Evolutionary conservation across 2,888 invertebrate genomes (phyloP).

Genomic region (Alloplasta piceator): DNA sequence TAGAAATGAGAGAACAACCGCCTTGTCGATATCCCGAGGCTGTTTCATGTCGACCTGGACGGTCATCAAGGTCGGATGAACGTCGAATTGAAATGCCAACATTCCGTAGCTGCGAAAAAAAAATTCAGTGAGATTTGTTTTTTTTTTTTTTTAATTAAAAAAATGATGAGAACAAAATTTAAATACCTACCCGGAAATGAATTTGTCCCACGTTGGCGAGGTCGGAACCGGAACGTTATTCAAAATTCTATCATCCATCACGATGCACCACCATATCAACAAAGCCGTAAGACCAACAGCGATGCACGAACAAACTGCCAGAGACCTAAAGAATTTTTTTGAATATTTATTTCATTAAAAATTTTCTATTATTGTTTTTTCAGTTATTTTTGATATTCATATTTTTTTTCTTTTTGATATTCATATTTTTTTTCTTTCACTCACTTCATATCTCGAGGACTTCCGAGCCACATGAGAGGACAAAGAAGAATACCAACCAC

Average conservation of each 20-base stretch:
- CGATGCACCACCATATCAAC: conserved; percentile 88
- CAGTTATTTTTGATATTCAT: conserved; percentile 22
- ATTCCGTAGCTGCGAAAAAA: conserved; percentile 80
- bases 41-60: conserved; percentile 96
- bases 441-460: conserved; percentile 97
- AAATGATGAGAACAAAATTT: background rate
- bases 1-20: conserved; percentile 89
- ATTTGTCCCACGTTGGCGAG: conserved; percentile 81
- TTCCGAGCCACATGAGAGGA: conserved; percentile 94
- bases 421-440: conserved; percentile 66
- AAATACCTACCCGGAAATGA: conserved; percentile 81
- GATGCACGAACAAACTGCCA: conserved; percentile 87
- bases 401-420: conserved; percentile 41
- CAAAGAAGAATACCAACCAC: conserved; percentile 90
- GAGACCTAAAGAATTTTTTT: conserved; percentile 83
- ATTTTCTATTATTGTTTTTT: conserved; percentile 12
- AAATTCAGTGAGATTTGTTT: background rate
- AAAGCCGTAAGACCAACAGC: conserved; percentile 88
- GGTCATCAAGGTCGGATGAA: conserved; percentile 93
- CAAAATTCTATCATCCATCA: conserved; percentile 73
- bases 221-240: conserved; percentile 81
- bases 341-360: conserved; percentile 25
- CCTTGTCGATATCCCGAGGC: conserved; percentile 89
- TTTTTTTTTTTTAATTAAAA: conserved; percentile 10
- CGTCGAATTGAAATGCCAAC: conserved; percentile 87